Evolutionary conservation across 1,140 invertebrate genomes (phyloP).

Genomic region (Drosophila tsacasi): DNA sequence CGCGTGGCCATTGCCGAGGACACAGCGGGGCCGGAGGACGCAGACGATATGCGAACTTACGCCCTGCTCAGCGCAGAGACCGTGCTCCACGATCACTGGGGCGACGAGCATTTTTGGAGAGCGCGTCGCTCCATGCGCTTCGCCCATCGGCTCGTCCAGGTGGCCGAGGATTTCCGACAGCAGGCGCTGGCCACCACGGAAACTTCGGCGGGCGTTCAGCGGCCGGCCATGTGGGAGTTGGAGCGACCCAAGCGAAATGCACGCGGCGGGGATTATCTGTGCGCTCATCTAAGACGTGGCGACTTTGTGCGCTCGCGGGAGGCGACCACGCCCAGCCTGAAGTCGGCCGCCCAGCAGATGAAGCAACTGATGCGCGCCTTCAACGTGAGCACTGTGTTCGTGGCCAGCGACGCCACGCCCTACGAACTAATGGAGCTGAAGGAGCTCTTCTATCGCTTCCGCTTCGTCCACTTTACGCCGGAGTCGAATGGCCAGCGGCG

Average conservation of each 20-base stretch:
- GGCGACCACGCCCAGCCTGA: constrained; percentile 89
- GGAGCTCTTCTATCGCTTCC: constrained; percentile 68
- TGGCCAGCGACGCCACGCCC: constrained; percentile 91
- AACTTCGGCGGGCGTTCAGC: constrained; percentile 85
- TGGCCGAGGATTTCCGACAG: constrained; percentile 90
- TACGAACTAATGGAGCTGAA: constrained; percentile 79
- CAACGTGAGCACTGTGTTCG: constrained; percentile 89
- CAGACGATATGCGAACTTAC: constrained; percentile 85
- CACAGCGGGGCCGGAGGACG: constrained; percentile 46
- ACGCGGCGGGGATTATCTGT: constrained; percentile 91
- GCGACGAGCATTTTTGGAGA: constrained; percentile 93
- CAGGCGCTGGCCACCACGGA: constrained; percentile 88
- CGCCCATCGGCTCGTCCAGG: constrained; percentile 88
- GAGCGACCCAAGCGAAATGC: constrained; percentile 85
- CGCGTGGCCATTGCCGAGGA: constrained; percentile 63
- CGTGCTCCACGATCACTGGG: constrained; percentile 94
- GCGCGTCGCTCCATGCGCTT: constrained; percentile 97
- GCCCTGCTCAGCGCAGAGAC: constrained; percentile 96
- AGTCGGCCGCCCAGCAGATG: constrained; percentile 90
- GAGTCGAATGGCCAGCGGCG: constrained; percentile 76
- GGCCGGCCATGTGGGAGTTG: constrained; percentile 74
- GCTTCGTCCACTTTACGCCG: constrained; percentile 71
- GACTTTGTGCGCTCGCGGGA: constrained; percentile 91
- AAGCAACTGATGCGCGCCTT: constrained; percentile 87
- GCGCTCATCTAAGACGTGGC: constrained; percentile 91